These are phyloP conservation scores for Halictus rubicundus DNA, from an alignment of 1,140 invertebrate species.

Conservation along the genomic window DNA sequence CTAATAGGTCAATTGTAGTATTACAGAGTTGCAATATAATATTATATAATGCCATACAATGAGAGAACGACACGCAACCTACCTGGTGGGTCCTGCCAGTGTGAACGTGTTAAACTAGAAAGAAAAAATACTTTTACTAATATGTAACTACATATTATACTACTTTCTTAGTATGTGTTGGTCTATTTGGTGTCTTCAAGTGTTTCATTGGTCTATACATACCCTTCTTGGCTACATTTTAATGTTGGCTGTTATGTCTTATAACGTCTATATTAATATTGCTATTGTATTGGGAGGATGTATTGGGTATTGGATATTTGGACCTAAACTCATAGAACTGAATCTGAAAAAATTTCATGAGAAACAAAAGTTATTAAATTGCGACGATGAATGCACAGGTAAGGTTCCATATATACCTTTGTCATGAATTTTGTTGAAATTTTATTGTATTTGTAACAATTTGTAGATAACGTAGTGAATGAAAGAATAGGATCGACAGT, in stretches of 20 bases:
- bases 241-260: conserved; percentile 96
- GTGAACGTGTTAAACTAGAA: background rate
- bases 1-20: too few relatives aligned
- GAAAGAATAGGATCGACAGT: conserved; percentile 69
- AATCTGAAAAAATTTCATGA: conserved; percentile 66
- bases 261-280: conserved; percentile 90
- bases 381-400: conserved; percentile 73
- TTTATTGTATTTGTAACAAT: background rate
- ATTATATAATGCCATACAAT: too few relatives aligned
- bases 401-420: conserved; percentile 24
- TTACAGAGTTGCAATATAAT: too few relatives aligned
- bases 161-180: conserved; percentile 57
- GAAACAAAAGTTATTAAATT: conserved; percentile 58
- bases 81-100: too few relatives aligned
- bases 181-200: conserved; percentile 70
- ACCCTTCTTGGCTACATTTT: conserved; percentile 88
- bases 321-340: conserved; percentile 70
- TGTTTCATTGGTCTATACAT: conserved; percentile 78
- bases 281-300: conserved; percentile 89
- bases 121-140: background rate
- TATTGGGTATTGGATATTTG: conserved; percentile 86
- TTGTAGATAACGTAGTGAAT: conserved; percentile 65
- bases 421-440: background rate
- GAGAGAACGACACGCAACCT: too few relatives aligned
- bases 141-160: background rate